These are phyloP conservation scores for Adelosebastes latens DNA, from an alignment of 2,797 vertebrate genomes.

Conservation along the genomic window DNA sequence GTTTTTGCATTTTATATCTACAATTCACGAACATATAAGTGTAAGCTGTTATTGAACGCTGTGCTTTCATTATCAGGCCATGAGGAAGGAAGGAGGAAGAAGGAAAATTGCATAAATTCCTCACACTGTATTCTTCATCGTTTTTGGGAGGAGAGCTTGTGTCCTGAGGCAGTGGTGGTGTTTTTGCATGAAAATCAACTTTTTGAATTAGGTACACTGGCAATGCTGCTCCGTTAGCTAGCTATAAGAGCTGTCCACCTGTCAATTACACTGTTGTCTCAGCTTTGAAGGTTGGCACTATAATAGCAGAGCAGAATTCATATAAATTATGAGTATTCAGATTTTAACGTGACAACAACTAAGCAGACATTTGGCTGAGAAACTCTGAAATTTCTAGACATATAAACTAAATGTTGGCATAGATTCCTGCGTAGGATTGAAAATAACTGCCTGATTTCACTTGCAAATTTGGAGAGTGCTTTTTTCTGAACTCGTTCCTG, in stretches of 20 bases:
- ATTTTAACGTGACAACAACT: conserved; percentile 11
- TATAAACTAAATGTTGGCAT: conserved; percentile 14
- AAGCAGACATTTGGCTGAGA: conserved; percentile 4
- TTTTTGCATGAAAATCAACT: conserved; percentile 16
- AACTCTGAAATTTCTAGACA: background rate
- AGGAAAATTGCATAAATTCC: background rate
- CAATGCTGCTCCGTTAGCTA: background rate
- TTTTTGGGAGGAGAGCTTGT: background rate
- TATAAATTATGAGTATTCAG: background rate
- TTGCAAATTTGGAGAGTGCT: conserved; percentile 15
- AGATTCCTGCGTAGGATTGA: conserved; percentile 7
- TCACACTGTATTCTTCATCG: background rate
- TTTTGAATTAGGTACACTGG: background rate
- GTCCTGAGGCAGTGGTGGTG: background rate
- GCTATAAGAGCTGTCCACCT: background rate
- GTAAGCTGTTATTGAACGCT: background rate
- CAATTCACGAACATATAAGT: background rate
- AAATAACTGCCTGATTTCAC: conserved; percentile 22
- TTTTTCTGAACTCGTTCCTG: background rate
- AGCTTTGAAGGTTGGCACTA: background rate
- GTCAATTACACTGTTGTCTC: background rate
- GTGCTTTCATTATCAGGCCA: background rate
- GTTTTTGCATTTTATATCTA: background rate
- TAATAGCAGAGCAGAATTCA: background rate
- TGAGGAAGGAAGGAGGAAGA: background rate